Evolutionary conservation across 2,113 vertebrate genomes (phyloP).

Genomic region (Oreochromis tanganicae): DNA sequence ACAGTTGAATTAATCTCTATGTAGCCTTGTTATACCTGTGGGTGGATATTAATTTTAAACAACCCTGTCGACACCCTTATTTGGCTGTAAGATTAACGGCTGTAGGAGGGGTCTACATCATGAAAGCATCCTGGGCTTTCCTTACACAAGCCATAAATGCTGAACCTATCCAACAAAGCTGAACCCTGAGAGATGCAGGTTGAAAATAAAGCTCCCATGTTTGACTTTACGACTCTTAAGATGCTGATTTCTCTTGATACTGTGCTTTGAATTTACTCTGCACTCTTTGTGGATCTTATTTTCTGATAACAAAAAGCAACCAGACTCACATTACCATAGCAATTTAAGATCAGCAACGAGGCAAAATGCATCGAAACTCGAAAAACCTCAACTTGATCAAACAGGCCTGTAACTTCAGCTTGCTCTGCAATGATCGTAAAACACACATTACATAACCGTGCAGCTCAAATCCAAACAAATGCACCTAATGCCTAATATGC

Average conservation of each 20-base stretch:
- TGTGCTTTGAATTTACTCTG: background rate
- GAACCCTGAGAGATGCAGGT: background rate
- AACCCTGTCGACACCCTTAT: background rate
- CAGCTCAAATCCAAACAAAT: background rate
- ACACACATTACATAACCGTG: background rate
- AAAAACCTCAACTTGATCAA: background rate
- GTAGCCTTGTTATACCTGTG: background rate
- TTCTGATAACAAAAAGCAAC: background rate
- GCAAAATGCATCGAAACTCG: background rate
- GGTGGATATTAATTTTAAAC: background rate
- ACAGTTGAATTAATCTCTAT: background rate
- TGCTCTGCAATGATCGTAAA: background rate
- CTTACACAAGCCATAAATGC: background rate
- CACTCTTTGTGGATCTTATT: background rate
- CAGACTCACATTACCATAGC: background rate
- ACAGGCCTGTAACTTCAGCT: background rate
- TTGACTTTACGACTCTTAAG: background rate
- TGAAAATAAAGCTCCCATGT: background rate
- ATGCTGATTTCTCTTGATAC: background rate
- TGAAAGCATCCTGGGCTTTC: background rate
- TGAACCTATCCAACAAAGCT: background rate
- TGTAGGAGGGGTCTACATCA: background rate
- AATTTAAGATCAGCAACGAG: background rate
- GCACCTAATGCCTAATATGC: background rate
- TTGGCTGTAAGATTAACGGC: background rate